These are phyloP conservation scores for Rhabdomys pumilio DNA, from an alignment of 2,797 vertebrate species.

Conservation along the genomic window DNA sequence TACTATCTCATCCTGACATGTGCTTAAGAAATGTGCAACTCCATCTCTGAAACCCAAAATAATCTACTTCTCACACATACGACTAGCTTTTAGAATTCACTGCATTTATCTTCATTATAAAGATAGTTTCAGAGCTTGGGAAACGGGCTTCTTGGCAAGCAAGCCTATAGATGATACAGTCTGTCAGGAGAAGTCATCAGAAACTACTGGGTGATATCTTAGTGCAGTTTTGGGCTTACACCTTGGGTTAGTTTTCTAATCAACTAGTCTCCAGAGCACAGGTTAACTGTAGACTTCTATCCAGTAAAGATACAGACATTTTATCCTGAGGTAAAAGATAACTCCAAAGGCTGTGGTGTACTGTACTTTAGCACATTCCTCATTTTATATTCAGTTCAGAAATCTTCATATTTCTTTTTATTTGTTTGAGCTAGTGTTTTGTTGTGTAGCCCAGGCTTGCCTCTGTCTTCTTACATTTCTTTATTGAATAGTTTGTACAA, in stretches of 20 bases:
- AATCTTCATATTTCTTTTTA: constrained; percentile 29
- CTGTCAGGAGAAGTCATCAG: constrained; percentile 47
- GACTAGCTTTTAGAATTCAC: constrained; percentile 69
- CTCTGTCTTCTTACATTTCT: background rate
- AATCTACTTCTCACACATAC: constrained; percentile 35
- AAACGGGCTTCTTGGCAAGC: constrained; percentile 61
- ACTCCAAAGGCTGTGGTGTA: constrained; percentile 17
- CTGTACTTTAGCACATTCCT: background rate
- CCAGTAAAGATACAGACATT: constrained; percentile 41
- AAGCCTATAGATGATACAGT: constrained; percentile 12
- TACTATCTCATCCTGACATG: constrained; percentile 22
- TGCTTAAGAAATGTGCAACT: constrained; percentile 61
- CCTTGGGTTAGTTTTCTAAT: constrained; percentile 37
- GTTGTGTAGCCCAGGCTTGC: background rate
- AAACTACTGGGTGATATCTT: constrained; percentile 49
- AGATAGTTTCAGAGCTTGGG: constrained; percentile 61
- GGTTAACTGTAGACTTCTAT: constrained; percentile 34
- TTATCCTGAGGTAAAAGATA: constrained; percentile 48
- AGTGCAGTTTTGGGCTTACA: background rate
- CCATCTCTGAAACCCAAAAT: constrained; percentile 58
- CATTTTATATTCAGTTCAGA: constrained; percentile 36
- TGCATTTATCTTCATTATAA: constrained; percentile 53
- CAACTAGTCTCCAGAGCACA: background rate
- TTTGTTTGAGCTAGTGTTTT: background rate
- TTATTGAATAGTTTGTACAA: constrained; percentile 43